phyloP scores from a whole-genome alignment of 2,113 vertebrate species.

The Emydocephalus ijimae region DNA sequence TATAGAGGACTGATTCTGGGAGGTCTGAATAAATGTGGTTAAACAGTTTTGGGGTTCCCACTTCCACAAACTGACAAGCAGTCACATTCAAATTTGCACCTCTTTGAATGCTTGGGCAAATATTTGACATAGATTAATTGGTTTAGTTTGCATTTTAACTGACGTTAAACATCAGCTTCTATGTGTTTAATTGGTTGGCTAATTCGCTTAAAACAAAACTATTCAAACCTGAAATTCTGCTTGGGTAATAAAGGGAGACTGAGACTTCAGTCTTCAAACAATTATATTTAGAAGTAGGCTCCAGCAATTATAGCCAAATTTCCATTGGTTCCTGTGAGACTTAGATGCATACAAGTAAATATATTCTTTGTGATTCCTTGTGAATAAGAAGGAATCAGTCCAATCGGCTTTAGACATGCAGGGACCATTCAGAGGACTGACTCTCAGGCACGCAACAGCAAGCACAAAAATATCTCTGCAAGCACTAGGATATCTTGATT shows the following conservation, averaged over 20 bases:
- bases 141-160: conserved; percentile 29
- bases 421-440: conserved; percentile 4
- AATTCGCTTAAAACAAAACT: conserved; percentile 21
- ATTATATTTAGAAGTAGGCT: not conserved
- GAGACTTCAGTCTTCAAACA: not conserved
- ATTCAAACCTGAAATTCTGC: not conserved
- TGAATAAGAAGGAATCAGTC: not conserved
- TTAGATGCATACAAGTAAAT: not conserved
- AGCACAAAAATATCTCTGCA: not conserved
- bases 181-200: conserved; percentile 27
- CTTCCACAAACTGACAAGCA: not conserved
- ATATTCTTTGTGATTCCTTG: conserved; percentile 24
- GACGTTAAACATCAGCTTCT: conserved; percentile 11
- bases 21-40: conserved; percentile 17
- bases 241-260: conserved; percentile 13
- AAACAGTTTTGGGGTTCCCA: not conserved
- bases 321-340: not conserved
- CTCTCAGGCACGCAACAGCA: not conserved
- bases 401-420: conserved; percentile 43
- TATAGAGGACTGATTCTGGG: conserved; percentile 3
- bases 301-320: not conserved
- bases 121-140: conserved; percentile 30
- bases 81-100: conserved; percentile 18
- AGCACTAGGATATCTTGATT: not conserved
- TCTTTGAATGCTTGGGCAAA: conserved; percentile 19